A percentile compares a stretch with the other conserved stretches of the same genome.
Evolutionary conservation across 2,797 vertebrate species (phyloP).

Genomic region (Eptatretus atami): DNA sequence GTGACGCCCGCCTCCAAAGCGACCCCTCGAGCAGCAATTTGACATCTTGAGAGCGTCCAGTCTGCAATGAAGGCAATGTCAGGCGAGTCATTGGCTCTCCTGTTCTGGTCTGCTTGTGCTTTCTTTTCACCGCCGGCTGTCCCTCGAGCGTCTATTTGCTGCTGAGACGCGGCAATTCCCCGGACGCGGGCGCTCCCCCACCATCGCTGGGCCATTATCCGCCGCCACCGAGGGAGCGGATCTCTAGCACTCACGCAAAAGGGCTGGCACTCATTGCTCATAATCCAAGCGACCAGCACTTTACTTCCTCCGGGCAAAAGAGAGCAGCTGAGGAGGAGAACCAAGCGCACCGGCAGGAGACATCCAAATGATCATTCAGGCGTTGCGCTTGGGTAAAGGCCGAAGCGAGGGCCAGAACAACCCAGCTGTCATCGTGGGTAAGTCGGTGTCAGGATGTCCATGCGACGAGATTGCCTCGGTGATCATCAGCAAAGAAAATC

Average conservation of each 20-base stretch:
- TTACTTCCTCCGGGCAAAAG: constrained; percentile 42
- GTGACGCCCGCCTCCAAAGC: too few species aligned
- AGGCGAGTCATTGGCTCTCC: not conserved
- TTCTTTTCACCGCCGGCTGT: not conserved
- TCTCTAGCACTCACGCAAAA: not conserved
- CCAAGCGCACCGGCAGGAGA: constrained; percentile 18
- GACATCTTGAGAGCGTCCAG: not conserved
- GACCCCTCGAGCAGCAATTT: too few species aligned
- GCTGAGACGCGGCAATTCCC: constrained; percentile 4
- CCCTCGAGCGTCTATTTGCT: not conserved
- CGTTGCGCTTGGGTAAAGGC: constrained; percentile 54
- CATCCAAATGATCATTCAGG: constrained; percentile 41
- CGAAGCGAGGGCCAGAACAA: constrained; percentile 63
- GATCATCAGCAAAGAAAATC: too few species aligned
- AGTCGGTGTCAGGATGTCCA: constrained; percentile 7
- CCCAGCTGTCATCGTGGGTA: constrained; percentile 63
- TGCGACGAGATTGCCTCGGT: too few species aligned
- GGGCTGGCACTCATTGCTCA: not conserved
- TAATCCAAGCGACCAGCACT: constrained; percentile 12
- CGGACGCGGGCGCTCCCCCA: constrained; percentile 5
- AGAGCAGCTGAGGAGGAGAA: constrained; percentile 30
- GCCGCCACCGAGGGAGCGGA: not conserved
- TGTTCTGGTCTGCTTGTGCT: not conserved
- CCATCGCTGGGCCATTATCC: not conserved
- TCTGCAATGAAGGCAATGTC: not conserved